phyloP scores from a whole-genome alignment of 2,113 vertebrate genomes.

The Megaceryle torquata region DNA sequence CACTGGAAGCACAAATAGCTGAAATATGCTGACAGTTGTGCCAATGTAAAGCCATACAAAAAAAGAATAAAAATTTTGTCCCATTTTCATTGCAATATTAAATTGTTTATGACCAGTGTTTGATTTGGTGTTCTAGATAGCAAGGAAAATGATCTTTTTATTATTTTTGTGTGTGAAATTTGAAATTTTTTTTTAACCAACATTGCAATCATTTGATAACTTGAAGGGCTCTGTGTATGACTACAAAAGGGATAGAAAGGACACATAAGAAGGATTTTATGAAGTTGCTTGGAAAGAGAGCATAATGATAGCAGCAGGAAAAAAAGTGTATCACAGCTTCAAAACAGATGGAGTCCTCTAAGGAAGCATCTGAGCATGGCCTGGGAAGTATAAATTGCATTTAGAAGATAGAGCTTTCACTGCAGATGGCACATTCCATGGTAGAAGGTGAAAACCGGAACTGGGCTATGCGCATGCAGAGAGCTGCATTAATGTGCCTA shows the following conservation, averaged over 20 bases:
- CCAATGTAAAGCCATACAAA: neutral
- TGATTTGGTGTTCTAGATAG: neutral
- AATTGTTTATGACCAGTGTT: neutral
- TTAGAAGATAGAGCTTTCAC: slow-evolving; percentile 13
- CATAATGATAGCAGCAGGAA: neutral
- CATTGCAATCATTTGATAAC: neutral
- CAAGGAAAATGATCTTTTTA: neutral
- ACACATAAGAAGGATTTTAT: too few relatives aligned
- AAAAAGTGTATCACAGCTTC: neutral
- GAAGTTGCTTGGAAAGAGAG: neutral
- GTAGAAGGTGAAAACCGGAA: slow-evolving; percentile 32
- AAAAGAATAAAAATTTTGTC: neutral
- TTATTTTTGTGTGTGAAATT: neutral
- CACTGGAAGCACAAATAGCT: neutral
- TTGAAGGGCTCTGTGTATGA: neutral
- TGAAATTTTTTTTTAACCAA: neutral
- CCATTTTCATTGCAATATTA: neutral
- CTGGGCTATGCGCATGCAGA: neutral
- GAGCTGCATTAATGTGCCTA: neutral
- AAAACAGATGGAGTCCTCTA: slow-evolving; percentile 48
- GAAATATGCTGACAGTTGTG: neutral
- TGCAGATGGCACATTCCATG: slow-evolving; percentile 23
- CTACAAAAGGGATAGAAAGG: neutral
- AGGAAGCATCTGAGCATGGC: slow-evolving; percentile 28
- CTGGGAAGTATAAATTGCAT: slow-evolving; percentile 30